A percentile compares a stretch with the other conserved stretches of the same genome.
Evolutionary conservation across 1,140 invertebrate species (phyloP).

Genomic region (Neodiprion lecontei): DNA sequence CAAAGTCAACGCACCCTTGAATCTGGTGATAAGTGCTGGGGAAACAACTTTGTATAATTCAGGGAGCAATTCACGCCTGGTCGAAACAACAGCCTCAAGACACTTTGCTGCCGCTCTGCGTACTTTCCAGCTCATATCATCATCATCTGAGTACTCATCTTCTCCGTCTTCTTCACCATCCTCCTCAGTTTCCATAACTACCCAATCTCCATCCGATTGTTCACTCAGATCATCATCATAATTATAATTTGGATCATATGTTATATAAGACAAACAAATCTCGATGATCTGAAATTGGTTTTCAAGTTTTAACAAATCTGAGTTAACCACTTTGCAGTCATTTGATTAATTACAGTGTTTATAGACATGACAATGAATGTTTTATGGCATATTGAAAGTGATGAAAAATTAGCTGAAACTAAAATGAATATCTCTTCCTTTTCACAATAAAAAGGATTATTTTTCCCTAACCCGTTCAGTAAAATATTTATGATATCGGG

Average conservation of each 20-base stretch:
- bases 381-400: not conserved
- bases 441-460: too few species aligned
- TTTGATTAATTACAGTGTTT: slow-evolving; percentile 1
- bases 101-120: slow-evolving; percentile 96
- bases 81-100: slow-evolving; percentile 92
- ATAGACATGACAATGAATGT: not conserved
- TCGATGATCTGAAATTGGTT: slow-evolving; percentile 75
- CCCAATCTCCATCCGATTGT: slow-evolving; percentile 68
- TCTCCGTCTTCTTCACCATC: slow-evolving; percentile 82
- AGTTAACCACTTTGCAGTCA: slow-evolving; percentile 20
- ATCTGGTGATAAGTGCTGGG: slow-evolving; percentile 87
- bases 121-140: slow-evolving; percentile 99
- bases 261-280: slow-evolving; percentile 90
- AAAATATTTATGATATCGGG: too few species aligned
- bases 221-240: slow-evolving; percentile 85
- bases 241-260: slow-evolving; percentile 99
- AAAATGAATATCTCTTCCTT: too few species aligned
- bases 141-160: slow-evolving; percentile 97
- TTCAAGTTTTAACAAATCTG: slow-evolving; percentile 23
- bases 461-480: too few species aligned
- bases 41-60: slow-evolving; percentile 92
- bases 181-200: slow-evolving; percentile 72
- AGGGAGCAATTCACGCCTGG: slow-evolving; percentile 86
- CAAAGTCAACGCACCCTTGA: slow-evolving; percentile 76
- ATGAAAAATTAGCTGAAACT: too few species aligned